These are phyloP conservation scores for Epistrophe eligans DNA, from an alignment of 2,888 invertebrate species.

Conservation along the genomic window DNA sequence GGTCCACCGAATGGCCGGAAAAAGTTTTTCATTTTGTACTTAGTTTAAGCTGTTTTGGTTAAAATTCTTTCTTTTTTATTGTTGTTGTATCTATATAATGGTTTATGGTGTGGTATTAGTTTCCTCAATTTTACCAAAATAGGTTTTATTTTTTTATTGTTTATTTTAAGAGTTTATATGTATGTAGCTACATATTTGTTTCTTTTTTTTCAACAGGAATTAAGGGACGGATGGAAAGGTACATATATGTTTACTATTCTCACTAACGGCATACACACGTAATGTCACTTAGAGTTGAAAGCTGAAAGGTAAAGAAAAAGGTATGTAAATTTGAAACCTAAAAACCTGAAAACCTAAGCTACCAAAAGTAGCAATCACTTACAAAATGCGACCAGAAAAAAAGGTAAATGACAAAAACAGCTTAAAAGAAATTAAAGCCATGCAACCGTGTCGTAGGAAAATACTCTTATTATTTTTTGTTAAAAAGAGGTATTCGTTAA, in stretches of 20 bases:
- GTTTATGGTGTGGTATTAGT: conserved; percentile 24
- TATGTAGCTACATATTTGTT: too few species aligned
- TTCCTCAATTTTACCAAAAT: conserved; percentile 33
- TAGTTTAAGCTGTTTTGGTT: conserved; percentile 74
- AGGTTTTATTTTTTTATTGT: conserved; percentile 19
- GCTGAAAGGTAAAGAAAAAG: conserved; percentile 16
- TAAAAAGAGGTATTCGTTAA: too few species aligned
- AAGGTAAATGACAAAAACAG: conserved; percentile 34
- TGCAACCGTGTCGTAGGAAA: not conserved
- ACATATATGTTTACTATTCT: not conserved
- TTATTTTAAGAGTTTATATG: not conserved
- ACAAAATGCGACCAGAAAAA: conserved; percentile 26
- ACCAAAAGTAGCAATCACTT: conserved; percentile 59
- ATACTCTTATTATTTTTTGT: not conserved
- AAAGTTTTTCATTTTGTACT: conserved; percentile 64
- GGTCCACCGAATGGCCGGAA: conserved; percentile 68
- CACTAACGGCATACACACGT: not conserved
- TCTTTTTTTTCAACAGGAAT: not conserved
- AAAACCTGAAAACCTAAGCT: conserved; percentile 72
- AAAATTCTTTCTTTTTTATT: conserved; percentile 36
- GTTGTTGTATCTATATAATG: conserved; percentile 6
- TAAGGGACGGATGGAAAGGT: conserved; percentile 7
- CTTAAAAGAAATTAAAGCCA: conserved; percentile 3
- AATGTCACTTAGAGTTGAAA: conserved; percentile 15
- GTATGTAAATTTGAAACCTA: conserved; percentile 68